Evolutionary conservation across 2,113 vertebrate species (phyloP).

Genomic region (Percina caprodes): DNA sequence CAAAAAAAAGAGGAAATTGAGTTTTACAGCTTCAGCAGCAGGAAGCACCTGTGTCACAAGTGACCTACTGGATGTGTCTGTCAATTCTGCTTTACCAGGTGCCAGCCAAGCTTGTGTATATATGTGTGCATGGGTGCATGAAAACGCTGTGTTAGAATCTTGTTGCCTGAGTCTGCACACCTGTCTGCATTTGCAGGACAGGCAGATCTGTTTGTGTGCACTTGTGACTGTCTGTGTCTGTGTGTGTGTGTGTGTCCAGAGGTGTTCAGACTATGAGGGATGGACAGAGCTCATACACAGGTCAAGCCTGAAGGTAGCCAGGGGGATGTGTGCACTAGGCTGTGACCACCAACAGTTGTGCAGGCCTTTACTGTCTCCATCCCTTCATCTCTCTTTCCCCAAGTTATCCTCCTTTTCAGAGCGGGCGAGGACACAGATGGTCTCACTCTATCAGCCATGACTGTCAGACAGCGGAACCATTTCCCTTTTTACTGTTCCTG

Average conservation of each 20-base stretch:
- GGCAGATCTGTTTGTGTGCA: slow-evolving; percentile 43
- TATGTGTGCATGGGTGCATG: slow-evolving; percentile 38
- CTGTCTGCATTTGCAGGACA: slow-evolving; percentile 65
- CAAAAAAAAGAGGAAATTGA: slow-evolving; percentile 17
- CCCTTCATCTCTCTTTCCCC: slow-evolving; percentile 49
- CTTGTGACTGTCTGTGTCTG: not conserved
- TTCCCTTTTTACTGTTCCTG: slow-evolving; percentile 52
- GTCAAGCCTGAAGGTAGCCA: slow-evolving; percentile 62
- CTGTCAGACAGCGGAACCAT: slow-evolving; percentile 49
- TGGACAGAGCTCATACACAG: slow-evolving; percentile 65
- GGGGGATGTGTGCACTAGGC: slow-evolving; percentile 50
- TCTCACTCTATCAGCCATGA: slow-evolving; percentile 56
- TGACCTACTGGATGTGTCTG: slow-evolving; percentile 66
- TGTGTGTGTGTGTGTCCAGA: slow-evolving; percentile 33
- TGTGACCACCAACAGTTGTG: slow-evolving; percentile 75
- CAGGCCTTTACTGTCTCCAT: slow-evolving; percentile 46
- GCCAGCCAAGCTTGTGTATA: slow-evolving; percentile 26
- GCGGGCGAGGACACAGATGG: slow-evolving; percentile 62
- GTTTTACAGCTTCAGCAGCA: slow-evolving; percentile 62
- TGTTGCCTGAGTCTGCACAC: slow-evolving; percentile 58
- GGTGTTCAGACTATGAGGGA: slow-evolving; percentile 47
- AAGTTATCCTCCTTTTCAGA: slow-evolving; percentile 41
- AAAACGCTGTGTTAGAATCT: slow-evolving; percentile 49
- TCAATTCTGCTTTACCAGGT: slow-evolving; percentile 61
- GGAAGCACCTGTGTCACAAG: slow-evolving; percentile 60